phyloP scores from a whole-genome alignment of 2,888 invertebrate genomes.

The Sphaerophoria rueppellii region DNA sequence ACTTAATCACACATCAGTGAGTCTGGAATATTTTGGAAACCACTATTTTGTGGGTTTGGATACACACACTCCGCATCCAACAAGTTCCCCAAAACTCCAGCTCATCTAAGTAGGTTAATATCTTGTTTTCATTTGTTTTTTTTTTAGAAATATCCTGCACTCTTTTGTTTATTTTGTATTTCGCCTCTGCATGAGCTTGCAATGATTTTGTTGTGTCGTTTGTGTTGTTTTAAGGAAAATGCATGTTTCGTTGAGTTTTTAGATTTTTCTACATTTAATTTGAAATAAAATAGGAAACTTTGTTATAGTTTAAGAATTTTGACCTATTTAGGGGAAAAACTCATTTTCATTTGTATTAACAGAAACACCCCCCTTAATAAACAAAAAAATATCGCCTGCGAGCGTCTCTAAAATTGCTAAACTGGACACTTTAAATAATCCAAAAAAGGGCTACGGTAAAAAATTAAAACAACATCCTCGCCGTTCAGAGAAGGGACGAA shows the following conservation, averaged over 20 bases:
- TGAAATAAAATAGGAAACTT: conserved; percentile 39
- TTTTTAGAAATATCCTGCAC: neutral
- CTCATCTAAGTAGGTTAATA: neutral
- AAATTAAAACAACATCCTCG: neutral
- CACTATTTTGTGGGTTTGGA: neutral
- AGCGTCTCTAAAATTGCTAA: no score
- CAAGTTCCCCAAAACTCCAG: neutral
- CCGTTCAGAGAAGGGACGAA: neutral
- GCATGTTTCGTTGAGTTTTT: conserved; percentile 32
- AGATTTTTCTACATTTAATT: conserved; percentile 21
- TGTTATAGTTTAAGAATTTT: conserved; percentile 17
- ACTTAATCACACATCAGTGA: conserved; percentile 3
- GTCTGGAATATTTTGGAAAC: neutral
- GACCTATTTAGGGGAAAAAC: neutral
- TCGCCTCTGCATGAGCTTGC: conserved; percentile 19
- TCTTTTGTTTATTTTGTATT: neutral
- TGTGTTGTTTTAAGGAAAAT: conserved; percentile 4
- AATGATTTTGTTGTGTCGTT: neutral
- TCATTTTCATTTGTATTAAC: conserved; percentile 20
- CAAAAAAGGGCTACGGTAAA: conserved; percentile 20
- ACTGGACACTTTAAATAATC: conserved; percentile 9
- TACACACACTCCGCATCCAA: neutral
- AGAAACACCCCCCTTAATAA: conserved; percentile 4
- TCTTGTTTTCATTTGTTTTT: neutral
- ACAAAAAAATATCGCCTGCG: neutral